Evolutionary conservation across 2,797 vertebrate species (phyloP), one percentile per base, ranked within the genome.

Genomic region (Pampus argenteus): DNA sequence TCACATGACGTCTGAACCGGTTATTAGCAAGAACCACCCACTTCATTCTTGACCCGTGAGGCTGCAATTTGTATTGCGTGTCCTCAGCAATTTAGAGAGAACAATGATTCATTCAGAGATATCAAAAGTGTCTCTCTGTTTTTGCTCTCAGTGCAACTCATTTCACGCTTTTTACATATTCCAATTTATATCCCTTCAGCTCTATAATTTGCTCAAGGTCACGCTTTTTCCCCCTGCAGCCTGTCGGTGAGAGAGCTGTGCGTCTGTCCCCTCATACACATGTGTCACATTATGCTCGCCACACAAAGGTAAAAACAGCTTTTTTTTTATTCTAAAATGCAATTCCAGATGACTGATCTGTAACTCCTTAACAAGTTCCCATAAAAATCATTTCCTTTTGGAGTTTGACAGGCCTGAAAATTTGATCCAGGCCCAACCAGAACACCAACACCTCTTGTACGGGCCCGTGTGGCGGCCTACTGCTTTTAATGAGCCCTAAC

Each of bases 301-400:
- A 63, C 70, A 81, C 78, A 48, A 76, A 83, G 79, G 78, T 44
- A 28, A 78, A 78, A 57, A 78, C 23, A 52, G 77, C 44, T 75
- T 88, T 81, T 63, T 75, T 88, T 81, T 63, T 34, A 55, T 79
- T 66, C 49, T 56, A 58, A 83, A 89, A 65, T 5, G 1, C 26
- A 68, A 75, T 59, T 71, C 76, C 87, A 83, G 85, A 85, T 83
- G 78, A 76, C 71, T 68, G 76, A 76, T 86, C 69, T 82, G 60
- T 54, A 76, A 81, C 69, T 47, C 44, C 38, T 58, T 76, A 78
- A 86, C 72, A 34, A 71, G 63, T 76, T 7, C 55, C 51, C 44
- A 20, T 73, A 74, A 84, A 68, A 68, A 42, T 50, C 9, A 68
- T 72, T 74, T 83, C 73, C 75, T 78, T 65, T 70, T 20, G 3